Evolutionary conservation across 2,113 vertebrate genomes (phyloP), one percentile per base, ranked within the genome.

Genomic region (Oriolus oriolus): DNA sequence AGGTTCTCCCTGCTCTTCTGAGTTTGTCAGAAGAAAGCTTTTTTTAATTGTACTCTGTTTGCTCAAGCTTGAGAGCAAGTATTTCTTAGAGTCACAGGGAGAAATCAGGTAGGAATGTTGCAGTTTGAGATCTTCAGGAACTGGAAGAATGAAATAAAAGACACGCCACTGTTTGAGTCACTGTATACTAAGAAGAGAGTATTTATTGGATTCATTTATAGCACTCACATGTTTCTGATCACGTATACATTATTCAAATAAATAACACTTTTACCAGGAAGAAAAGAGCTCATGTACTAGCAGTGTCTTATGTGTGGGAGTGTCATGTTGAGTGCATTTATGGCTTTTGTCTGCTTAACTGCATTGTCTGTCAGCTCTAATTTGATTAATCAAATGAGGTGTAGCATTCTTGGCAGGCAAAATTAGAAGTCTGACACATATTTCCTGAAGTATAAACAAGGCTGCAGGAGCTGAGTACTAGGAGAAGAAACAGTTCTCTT

Each of bases 211-310:
- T 77, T 59, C 27, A 50, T 27, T 22, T 65, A 11, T 42, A 20
- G 35, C 19, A 35, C 9, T 86, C 71, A 27, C 0, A 1, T 42
- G 18, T 74, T 93, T 77, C 63, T 86, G 33, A 44, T 84, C 19
- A 23, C 0, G 1, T 56, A 17, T 7, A 18, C 0, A 0, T 52
- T 78, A 76, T 30, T 87, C 17, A 73, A 17, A 50, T 64, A 65
- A 69, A 4, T 45, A 65, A 50, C 4, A 23, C 31, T 92, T 71
- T 30, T 10, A 49, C 8, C 3, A 8, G 44, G 28, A 76, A 54
- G 39, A 33, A 66, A 57, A 89, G 16, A 71, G 16, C 18, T 53
- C 18, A 28, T 44, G 31, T 2, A 11, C 13, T 57, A 75, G 33
- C 73, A 52, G 3, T 49, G 49, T 7, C 23, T 85, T 75, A 53